Conservation (phyloP, 2,113 vertebrate species). For the Boulengerochromis microlepis region DNA sequence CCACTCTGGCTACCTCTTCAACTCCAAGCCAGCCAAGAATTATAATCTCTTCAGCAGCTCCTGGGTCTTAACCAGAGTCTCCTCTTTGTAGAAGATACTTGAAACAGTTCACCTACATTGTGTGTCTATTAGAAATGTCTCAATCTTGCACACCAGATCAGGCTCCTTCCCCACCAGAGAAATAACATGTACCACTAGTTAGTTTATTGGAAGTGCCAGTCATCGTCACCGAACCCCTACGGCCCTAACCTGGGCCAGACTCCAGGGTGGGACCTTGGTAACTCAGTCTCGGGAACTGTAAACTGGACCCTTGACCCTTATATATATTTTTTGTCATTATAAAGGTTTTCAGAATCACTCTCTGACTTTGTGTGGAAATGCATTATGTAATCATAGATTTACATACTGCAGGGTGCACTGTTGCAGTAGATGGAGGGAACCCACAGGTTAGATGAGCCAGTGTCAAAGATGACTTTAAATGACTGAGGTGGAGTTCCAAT, state of each 20-base stretch:
- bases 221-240: not conserved
- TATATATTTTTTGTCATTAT: not conserved
- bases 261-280: not conserved
- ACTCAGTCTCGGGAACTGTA: not conserved
- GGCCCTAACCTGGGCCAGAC: not conserved
- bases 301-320: not conserved
- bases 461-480: slow-evolving; percentile 58
- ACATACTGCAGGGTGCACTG: slow-evolving; percentile 50
- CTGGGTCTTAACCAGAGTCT: not conserved
- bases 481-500: slow-evolving; percentile 61
- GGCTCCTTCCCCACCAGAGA: not conserved
- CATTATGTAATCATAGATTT: not conserved
- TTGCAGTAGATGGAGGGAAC: slow-evolving; percentile 57
- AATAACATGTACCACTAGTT: not conserved
- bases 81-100: not conserved
- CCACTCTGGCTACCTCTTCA: not conserved
- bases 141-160: not conserved
- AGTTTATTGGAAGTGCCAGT: not conserved
- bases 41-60: not conserved
- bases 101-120: not conserved
- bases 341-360: not conserved
- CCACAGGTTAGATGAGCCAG: slow-evolving; percentile 55
- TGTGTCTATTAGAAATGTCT: not conserved
- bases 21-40: not conserved
- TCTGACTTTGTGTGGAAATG: not conserved